Evolutionary conservation across 2,888 invertebrate genomes (phyloP).

Genomic region (Blera fallax): DNA sequence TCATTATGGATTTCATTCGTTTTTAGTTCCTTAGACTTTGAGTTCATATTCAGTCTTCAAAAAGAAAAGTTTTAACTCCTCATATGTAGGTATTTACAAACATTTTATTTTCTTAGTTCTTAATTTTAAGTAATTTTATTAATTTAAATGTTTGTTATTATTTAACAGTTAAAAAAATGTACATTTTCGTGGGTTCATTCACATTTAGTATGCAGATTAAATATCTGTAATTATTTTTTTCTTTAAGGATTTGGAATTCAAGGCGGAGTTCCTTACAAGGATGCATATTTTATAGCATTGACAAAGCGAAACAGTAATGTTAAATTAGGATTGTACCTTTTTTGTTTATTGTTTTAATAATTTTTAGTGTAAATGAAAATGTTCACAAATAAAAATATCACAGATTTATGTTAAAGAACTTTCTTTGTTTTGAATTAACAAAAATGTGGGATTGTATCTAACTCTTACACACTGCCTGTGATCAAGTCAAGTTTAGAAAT

Average conservation of each 20-base stretch:
- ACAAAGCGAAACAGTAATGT: neutral
- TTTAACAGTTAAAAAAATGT: slow-evolving; percentile 54
- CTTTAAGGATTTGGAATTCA: neutral
- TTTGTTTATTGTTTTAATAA: neutral
- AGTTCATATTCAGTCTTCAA: slow-evolving; percentile 74
- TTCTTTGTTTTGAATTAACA: neutral
- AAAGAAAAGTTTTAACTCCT: slow-evolving; percentile 67
- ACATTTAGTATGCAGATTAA: neutral
- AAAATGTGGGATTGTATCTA: neutral
- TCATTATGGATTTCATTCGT: slow-evolving; percentile 51
- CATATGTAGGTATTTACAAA: slow-evolving; percentile 66
- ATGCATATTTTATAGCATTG: neutral
- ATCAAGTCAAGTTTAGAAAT: neutral
- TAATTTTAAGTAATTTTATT: slow-evolving; percentile 25
- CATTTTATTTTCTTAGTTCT: slow-evolving; percentile 20
- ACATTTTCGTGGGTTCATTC: slow-evolving; percentile 49
- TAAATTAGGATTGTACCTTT: neutral
- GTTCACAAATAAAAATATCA: slow-evolving; percentile 16
- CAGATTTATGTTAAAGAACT: slow-evolving; percentile 4
- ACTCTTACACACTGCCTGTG: neutral
- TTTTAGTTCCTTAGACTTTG: slow-evolving; percentile 72
- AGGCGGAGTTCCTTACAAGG: neutral
- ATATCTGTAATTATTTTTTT: neutral
- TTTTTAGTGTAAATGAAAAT: neutral
- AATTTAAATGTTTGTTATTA: slow-evolving; percentile 40